Percentiles rank a stretch among this genome's conserved stretches.
phyloP scores from a whole-genome alignment of 2,888 invertebrate species.

The Tricholauxania praeusta region DNA sequence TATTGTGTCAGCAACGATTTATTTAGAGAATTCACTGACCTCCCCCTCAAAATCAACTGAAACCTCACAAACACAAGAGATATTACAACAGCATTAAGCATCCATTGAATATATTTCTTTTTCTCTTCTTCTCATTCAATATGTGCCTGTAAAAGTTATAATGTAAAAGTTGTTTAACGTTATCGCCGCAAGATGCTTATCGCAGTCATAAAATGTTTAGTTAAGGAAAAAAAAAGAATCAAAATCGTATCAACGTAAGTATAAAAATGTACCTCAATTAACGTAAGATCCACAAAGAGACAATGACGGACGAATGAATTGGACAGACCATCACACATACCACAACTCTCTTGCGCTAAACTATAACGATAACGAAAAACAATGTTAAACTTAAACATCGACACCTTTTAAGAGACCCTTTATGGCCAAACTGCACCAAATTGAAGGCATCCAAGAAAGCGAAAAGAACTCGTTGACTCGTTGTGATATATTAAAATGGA shows the following conservation, averaged over 20 bases:
- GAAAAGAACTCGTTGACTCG: slow-evolving; percentile 29
- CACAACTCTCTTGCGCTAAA: slow-evolving; percentile 48
- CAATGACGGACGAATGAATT: not conserved
- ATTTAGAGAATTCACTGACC: too few relatives aligned
- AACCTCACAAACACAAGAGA: too few relatives aligned
- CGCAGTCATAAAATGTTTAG: slow-evolving; percentile 43
- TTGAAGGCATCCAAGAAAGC: not conserved
- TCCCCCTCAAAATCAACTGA: too few relatives aligned
- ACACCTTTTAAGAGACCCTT: slow-evolving; percentile 62
- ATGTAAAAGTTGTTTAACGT: slow-evolving; percentile 42
- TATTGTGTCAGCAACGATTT: too few relatives aligned
- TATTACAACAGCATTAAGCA: too few relatives aligned
- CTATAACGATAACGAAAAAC: slow-evolving; percentile 64
- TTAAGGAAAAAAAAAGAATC: slow-evolving; percentile 22
- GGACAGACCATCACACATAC: not conserved
- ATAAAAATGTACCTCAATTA: slow-evolving; percentile 30
- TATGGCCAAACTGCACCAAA: slow-evolving; percentile 36
- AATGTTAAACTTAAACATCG: slow-evolving; percentile 66
- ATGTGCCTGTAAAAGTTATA: not conserved
- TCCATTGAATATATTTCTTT: too few relatives aligned
- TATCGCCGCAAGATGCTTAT: slow-evolving; percentile 43
- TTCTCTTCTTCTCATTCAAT: too few relatives aligned
- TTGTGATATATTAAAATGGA: slow-evolving; percentile 62
- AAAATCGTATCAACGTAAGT: slow-evolving; percentile 19
- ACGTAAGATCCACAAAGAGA: slow-evolving; percentile 24